These are phyloP conservation scores for Leptopilina syphax DNA, from an alignment of 2,888 invertebrate genomes.

Conservation along the genomic window DNA sequence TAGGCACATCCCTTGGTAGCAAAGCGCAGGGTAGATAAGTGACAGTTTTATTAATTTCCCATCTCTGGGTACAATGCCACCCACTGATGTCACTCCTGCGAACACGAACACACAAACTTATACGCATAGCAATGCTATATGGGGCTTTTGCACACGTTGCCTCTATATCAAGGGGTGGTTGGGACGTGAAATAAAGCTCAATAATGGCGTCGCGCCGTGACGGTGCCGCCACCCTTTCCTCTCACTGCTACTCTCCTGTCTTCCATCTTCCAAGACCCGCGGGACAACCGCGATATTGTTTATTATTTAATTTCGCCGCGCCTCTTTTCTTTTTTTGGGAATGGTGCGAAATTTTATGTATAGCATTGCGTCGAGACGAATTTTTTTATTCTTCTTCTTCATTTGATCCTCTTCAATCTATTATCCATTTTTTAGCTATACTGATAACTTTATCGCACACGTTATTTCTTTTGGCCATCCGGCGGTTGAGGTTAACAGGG, in stretches of 20 bases:
- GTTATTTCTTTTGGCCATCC: too few species aligned
- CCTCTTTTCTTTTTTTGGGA: too few species aligned
- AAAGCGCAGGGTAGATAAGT: constrained; percentile 78
- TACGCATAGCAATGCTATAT: constrained; percentile 46
- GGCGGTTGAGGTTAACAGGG: too few species aligned
- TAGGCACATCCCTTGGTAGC: constrained; percentile 51
- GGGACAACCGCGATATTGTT: not conserved
- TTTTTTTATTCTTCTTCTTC: too few species aligned
- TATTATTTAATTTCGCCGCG: not conserved
- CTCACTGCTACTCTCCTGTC: not conserved
- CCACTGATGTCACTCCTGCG: constrained; percentile 56
- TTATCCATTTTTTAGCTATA: too few species aligned
- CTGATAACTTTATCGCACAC: too few species aligned
- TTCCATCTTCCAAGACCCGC: constrained; percentile 20
- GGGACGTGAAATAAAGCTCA: constrained; percentile 66
- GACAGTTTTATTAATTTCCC: constrained; percentile 89
- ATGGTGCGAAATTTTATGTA: too few species aligned
- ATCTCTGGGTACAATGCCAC: constrained; percentile 73
- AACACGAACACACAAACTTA: constrained; percentile 43
- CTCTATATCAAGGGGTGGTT: constrained; percentile 40
- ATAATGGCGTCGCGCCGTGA: constrained; percentile 63
- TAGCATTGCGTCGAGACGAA: too few species aligned
- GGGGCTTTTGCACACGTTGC: constrained; percentile 44
- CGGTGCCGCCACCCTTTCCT: constrained; percentile 45
- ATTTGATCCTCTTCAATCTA: too few species aligned